phyloP scores from a whole-genome alignment of 2,888 invertebrate species.

The Apamea sordens region DNA sequence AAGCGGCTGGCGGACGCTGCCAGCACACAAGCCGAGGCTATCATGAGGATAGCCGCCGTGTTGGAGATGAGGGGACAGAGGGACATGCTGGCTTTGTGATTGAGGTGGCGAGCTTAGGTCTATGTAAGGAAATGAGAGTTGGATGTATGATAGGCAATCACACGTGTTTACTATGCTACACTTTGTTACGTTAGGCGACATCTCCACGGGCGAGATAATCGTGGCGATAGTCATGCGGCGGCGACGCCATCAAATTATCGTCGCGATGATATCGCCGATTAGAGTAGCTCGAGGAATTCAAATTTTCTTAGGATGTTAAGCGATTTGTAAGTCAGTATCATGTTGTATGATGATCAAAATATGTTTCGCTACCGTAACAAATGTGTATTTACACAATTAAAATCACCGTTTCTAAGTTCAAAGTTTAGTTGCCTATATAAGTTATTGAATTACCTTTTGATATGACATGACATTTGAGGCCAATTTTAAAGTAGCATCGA shows the following conservation, averaged over 20 bases:
- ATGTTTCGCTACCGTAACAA: not conserved
- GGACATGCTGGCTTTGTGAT: constrained; percentile 63
- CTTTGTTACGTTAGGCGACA: too few species aligned
- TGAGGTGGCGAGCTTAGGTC: not conserved
- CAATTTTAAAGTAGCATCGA: not conserved
- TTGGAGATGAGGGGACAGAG: constrained; percentile 72
- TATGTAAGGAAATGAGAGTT: constrained; percentile 8
- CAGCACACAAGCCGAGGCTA: constrained; percentile 77
- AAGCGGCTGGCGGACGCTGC: constrained; percentile 79
- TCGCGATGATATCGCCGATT: not conserved
- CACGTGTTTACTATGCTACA: not conserved
- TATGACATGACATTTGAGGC: not conserved
- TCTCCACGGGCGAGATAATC: too few species aligned
- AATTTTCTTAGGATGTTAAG: not conserved
- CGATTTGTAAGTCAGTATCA: not conserved
- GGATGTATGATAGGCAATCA: not conserved
- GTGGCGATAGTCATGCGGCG: too few species aligned
- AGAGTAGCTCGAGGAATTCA: not conserved
- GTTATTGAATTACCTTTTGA: too few species aligned
- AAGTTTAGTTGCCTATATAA: too few species aligned
- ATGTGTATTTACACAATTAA: not conserved
- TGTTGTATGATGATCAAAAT: too few species aligned
- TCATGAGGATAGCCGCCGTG: constrained; percentile 76
- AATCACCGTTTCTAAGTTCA: not conserved
- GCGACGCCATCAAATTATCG: too few species aligned